phyloP scores from a whole-genome alignment of 2,888 invertebrate species.

The Octodonta nipae region DNA sequence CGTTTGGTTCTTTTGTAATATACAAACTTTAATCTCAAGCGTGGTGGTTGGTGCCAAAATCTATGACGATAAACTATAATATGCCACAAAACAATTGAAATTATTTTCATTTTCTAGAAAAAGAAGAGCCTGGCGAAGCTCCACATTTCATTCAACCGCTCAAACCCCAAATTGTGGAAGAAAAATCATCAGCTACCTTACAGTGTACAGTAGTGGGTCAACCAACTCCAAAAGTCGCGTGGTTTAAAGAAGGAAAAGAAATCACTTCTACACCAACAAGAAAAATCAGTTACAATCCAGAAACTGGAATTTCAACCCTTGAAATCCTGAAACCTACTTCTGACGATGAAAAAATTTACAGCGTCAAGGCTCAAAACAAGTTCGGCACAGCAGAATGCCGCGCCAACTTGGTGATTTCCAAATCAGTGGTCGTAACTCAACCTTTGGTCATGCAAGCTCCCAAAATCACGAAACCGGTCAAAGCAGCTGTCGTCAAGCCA shows the following conservation, averaged over 20 bases:
- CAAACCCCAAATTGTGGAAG: slow-evolving; percentile 49
- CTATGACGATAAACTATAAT: too few relatives aligned
- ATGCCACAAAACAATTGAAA: too few relatives aligned
- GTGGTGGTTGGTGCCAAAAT: too few relatives aligned
- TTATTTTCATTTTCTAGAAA: slow-evolving; percentile 34
- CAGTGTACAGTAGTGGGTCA: slow-evolving; percentile 55
- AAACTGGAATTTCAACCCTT: slow-evolving; percentile 50
- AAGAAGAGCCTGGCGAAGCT: slow-evolving; percentile 55
- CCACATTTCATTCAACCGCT: slow-evolving; percentile 53
- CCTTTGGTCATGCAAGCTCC: slow-evolving; percentile 50
- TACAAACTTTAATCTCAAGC: too few relatives aligned
- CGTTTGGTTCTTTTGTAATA: too few relatives aligned
- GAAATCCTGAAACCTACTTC: slow-evolving; percentile 49
- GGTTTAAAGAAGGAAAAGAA: slow-evolving; percentile 52
- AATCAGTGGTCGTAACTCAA: slow-evolving; percentile 36
- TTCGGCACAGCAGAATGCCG: slow-evolving; percentile 61
- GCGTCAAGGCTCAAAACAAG: slow-evolving; percentile 57
- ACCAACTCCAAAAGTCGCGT: slow-evolving; percentile 58
- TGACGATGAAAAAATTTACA: slow-evolving; percentile 55
- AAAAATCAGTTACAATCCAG: slow-evolving; percentile 44
- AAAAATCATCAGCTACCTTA: slow-evolving; percentile 47
- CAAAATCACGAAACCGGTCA: slow-evolving; percentile 63
- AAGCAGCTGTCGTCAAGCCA: slow-evolving; percentile 58
- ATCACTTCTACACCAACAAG: slow-evolving; percentile 44
- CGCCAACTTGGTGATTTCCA: slow-evolving; percentile 54